Evolutionary conservation across 2,113 vertebrate genomes (phyloP).

Genomic region (Rhineura floridana): DNA sequence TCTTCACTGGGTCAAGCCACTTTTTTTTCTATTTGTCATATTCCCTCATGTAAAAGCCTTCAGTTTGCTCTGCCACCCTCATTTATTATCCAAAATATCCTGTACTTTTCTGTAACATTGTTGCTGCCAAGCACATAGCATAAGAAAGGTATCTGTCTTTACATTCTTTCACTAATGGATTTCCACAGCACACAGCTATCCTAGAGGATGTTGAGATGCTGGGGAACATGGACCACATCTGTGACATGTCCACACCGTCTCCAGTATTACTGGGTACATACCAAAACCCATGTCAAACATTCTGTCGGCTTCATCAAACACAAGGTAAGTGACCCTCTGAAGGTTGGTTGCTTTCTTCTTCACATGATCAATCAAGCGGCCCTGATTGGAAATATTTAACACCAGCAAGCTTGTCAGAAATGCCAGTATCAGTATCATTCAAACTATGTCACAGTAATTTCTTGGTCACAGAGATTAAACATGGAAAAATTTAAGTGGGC

Average conservation of each 20-base stretch:
- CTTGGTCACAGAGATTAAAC: not conserved
- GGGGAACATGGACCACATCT: not conserved
- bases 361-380: conserved; percentile 97
- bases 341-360: conserved; percentile 99
- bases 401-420: not conserved
- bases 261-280: conserved; percentile 68
- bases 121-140: not conserved
- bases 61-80: not conserved
- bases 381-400: conserved; percentile 74
- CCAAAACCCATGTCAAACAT: conserved; percentile 99
- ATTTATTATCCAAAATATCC: not conserved
- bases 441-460: not conserved
- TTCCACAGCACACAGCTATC: not conserved
- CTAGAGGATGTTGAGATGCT: not conserved
- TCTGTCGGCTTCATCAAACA: conserved; percentile 98
- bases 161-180: not conserved
- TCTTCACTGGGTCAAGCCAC: not conserved
- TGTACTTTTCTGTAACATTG: not conserved
- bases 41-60: not conserved
- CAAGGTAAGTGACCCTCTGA: conserved; percentile 95
- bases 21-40: not conserved
- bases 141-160: not conserved
- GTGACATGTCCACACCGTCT: not conserved
- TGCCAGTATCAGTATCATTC: not conserved
- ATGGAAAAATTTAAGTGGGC: not conserved